Evolutionary conservation across 2,797 vertebrate species (phyloP).

Genomic region (Echiichthys vipera): DNA sequence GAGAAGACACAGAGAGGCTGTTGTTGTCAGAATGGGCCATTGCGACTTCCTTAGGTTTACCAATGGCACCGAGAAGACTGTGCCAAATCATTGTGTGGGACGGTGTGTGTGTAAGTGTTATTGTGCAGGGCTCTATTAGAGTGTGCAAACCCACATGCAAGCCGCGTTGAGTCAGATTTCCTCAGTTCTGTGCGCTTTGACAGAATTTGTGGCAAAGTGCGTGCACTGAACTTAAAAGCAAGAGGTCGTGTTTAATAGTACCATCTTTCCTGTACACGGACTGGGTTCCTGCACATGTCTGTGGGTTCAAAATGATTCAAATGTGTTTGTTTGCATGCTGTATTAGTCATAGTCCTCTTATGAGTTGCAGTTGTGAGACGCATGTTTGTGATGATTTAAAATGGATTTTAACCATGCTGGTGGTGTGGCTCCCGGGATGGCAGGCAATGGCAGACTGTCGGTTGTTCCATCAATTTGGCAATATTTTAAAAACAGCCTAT

Average conservation of each 20-base stretch:
- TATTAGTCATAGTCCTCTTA: neutral
- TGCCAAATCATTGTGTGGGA: conserved; percentile 56
- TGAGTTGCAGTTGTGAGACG: conserved; percentile 1
- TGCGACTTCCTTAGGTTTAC: conserved; percentile 48
- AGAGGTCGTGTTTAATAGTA: neutral
- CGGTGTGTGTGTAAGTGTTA: conserved; percentile 11
- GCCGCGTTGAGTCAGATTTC: conserved; percentile 25
- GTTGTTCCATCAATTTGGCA: neutral
- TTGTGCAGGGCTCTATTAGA: conserved; percentile 18
- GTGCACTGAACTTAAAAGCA: conserved; percentile 19
- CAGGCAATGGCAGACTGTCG: neutral
- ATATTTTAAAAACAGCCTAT: neutral
- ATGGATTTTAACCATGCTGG: neutral
- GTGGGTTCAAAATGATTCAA: neutral
- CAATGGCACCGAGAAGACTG: conserved; percentile 37
- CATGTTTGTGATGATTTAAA: neutral
- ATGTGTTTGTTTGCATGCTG: neutral
- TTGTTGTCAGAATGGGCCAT: conserved; percentile 47
- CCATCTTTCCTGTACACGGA: neutral
- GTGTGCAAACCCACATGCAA: neutral
- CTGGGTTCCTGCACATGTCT: neutral
- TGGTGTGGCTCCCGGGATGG: neutral
- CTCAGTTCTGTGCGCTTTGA: neutral
- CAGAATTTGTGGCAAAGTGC: conserved; percentile 1
- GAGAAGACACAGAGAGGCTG: conserved; percentile 50